Evolutionary conservation across 2,888 invertebrate species (phyloP).

Genomic region (Sussaba pulchella): DNA sequence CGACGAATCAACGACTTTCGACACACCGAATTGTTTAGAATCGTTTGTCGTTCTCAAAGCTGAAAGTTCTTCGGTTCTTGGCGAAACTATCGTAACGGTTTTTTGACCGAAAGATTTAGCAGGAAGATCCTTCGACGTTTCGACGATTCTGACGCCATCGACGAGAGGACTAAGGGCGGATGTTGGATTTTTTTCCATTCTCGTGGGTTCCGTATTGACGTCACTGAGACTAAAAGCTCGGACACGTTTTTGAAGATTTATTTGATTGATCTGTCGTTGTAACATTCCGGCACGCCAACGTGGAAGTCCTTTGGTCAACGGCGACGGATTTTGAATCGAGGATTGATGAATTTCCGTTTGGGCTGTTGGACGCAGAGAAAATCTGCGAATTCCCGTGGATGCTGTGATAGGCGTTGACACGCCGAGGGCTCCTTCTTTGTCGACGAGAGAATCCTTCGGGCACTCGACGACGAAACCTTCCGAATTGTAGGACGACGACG

Average conservation of each 20-base stretch:
- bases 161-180: conserved; percentile 76
- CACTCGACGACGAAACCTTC: conserved; percentile 77
- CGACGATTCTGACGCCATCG: conserved; percentile 71
- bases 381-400: conserved; percentile 70
- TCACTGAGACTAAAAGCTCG: conserved; percentile 82
- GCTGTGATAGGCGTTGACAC: conserved; percentile 76
- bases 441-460: conserved; percentile 78
- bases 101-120: conserved; percentile 69
- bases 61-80: conserved; percentile 64
- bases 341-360: conserved; percentile 72
- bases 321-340: conserved; percentile 45
- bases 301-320: conserved; percentile 73
- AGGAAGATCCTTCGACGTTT: conserved; percentile 59
- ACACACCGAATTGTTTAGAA: conserved; percentile 23
- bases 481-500: conserved; percentile 65
- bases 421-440: conserved; percentile 77
- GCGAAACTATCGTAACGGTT: conserved; percentile 80
- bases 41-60: conserved; percentile 44
- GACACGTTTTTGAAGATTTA: conserved; percentile 77
- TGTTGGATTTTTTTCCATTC: conserved; percentile 60
- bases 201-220: conserved; percentile 74
- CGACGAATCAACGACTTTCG: not conserved
- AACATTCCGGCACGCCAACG: conserved; percentile 82
- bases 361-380: conserved; percentile 77
- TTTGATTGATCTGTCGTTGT: conserved; percentile 80